Evolutionary conservation across 2,888 invertebrate genomes (phyloP).

Genomic region (Mactromeris polynyma): DNA sequence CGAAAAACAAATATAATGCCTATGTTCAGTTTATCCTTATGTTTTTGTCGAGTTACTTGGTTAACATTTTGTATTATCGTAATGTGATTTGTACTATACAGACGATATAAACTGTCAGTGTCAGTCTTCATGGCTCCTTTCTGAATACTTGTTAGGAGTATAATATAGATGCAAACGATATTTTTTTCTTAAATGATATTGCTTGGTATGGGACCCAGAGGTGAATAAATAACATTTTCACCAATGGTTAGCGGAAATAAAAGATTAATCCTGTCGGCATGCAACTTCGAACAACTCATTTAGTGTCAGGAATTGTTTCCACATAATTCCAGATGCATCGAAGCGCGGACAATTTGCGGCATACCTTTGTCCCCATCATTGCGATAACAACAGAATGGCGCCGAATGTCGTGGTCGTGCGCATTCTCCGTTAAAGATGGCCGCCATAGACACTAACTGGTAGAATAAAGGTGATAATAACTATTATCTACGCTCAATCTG

Average conservation of each 20-base stretch:
- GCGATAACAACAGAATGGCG: constrained; percentile 61
- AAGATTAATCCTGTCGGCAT: constrained; percentile 25
- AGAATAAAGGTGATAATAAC: constrained; percentile 61
- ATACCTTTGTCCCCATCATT: constrained; percentile 52
- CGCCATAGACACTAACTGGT: constrained; percentile 60
- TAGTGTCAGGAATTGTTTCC: constrained; percentile 56
- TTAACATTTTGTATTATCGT: no score
- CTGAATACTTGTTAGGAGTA: background rate
- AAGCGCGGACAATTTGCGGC: constrained; percentile 63
- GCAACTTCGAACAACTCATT: constrained; percentile 56
- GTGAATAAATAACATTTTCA: background rate
- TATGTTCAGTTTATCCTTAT: no score
- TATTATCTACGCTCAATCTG: constrained; percentile 61
- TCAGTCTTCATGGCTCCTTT: background rate
- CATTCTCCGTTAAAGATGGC: constrained; percentile 54
- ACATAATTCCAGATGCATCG: constrained; percentile 62
- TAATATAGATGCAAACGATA: background rate
- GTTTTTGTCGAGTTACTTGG: no score
- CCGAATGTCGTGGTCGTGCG: constrained; percentile 58
- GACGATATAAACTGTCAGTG: no score
- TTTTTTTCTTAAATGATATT: background rate
- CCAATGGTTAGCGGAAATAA: constrained; percentile 23
- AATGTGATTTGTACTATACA: no score
- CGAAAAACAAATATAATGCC: no score
- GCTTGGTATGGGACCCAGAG: background rate